These are phyloP conservation scores for Sweltsa coloradensis DNA, from an alignment of 1,140 invertebrate genomes.

Conservation along the genomic window DNA sequence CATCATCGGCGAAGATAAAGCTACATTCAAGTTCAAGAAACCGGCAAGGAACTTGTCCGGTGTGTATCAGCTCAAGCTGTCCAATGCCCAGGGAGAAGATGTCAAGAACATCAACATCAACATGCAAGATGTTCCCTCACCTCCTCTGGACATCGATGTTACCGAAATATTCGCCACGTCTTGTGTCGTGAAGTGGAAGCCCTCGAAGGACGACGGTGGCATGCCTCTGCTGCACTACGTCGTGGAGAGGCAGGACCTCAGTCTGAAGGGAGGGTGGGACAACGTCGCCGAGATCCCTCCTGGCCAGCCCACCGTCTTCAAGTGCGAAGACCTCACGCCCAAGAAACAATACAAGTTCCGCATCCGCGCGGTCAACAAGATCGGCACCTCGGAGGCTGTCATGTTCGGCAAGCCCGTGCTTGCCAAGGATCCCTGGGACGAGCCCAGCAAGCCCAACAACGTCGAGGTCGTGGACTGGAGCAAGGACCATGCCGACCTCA, in stretches of 20 bases:
- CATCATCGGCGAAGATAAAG: constrained; percentile 77
- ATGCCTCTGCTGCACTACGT: constrained; percentile 81
- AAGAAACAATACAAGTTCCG: constrained; percentile 93
- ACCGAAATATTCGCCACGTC: constrained; percentile 84
- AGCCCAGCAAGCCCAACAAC: constrained; percentile 81
- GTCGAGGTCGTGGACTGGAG: constrained; percentile 93
- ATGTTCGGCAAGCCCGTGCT: constrained; percentile 72
- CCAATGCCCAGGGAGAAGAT: constrained; percentile 79
- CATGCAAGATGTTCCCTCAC: constrained; percentile 80
- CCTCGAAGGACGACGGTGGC: constrained; percentile 87
- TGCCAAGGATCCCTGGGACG: constrained; percentile 97
- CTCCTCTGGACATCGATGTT: constrained; percentile 81
- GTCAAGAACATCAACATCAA: constrained; percentile 68
- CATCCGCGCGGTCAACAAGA: constrained; percentile 86
- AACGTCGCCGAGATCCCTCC: constrained; percentile 58
- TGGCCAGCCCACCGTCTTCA: constrained; percentile 52
- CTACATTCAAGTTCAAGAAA: constrained; percentile 83
- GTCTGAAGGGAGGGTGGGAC: constrained; percentile 77
- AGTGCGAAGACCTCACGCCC: constrained; percentile 74
- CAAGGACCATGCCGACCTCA: constrained; percentile 86
- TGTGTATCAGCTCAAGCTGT: constrained; percentile 73
- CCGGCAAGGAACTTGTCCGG: constrained; percentile 68
- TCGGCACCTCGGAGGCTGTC: constrained; percentile 78
- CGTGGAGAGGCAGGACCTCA: constrained; percentile 87
- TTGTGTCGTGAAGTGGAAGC: constrained; percentile 85